A percentile compares a stretch with the other conserved stretches of the same genome.
phyloP scores from a whole-genome alignment of 2,888 invertebrate species.

The Schizaphis graminum region DNA sequence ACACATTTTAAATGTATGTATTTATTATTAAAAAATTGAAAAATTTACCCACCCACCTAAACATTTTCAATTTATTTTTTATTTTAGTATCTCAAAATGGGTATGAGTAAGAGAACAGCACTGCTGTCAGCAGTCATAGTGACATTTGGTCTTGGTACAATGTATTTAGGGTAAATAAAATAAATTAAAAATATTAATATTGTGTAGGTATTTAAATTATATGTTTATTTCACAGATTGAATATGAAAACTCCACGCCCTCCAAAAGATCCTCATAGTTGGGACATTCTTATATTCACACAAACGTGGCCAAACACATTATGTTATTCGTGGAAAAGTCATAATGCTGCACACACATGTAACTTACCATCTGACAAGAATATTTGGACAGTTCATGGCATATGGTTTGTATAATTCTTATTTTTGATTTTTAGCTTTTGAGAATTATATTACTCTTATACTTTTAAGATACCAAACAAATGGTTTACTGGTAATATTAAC shows the following conservation, averaged over 20 bases:
- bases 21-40: background rate
- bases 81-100: conserved; percentile 19
- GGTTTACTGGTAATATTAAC: background rate
- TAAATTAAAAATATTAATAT: background rate
- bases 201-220: background rate
- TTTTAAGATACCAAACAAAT: background rate
- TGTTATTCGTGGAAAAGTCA: conserved; percentile 77
- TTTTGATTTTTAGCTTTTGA: background rate
- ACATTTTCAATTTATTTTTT: background rate
- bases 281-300: conserved; percentile 85
- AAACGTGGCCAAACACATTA: conserved; percentile 83
- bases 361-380: conserved; percentile 75
- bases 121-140: conserved; percentile 39
- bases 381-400: conserved; percentile 87
- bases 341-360: conserved; percentile 74
- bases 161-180: conserved; percentile 55
- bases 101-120: conserved; percentile 47
- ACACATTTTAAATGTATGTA: background rate
- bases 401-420: conserved; percentile 73
- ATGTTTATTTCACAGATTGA: conserved; percentile 25
- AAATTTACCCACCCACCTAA: background rate
- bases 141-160: conserved; percentile 50
- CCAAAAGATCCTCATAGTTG: conserved; percentile 73
- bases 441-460: background rate
- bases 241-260: conserved; percentile 36